These are phyloP conservation scores for Platycheirus albimanus DNA, from an alignment of 2,888 invertebrate species.

Conservation along the genomic window DNA sequence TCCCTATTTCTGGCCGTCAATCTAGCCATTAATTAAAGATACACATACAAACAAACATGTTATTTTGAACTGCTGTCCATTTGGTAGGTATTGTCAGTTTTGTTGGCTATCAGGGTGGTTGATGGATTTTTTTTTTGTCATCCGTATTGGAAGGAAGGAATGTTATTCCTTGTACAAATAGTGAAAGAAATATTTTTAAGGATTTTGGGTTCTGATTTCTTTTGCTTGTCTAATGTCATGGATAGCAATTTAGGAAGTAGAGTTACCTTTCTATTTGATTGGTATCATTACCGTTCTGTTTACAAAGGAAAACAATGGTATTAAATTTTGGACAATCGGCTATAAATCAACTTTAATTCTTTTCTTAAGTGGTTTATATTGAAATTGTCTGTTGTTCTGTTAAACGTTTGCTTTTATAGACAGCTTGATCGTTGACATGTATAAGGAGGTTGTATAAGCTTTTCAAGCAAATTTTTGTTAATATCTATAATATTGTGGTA, in stretches of 20 bases:
- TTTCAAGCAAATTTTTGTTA: no score
- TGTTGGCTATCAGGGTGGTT: slow-evolving; percentile 7
- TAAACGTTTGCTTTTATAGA: no score
- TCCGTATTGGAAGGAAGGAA: slow-evolving; percentile 7
- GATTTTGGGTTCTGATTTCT: slow-evolving; percentile 17
- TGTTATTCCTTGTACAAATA: background rate
- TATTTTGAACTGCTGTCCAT: slow-evolving; percentile 40
- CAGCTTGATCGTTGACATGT: no score
- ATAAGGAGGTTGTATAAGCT: no score
- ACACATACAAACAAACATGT: slow-evolving; percentile 23
- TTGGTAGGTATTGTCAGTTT: slow-evolving; percentile 14
- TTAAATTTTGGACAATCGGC: slow-evolving; percentile 33
- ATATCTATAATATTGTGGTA: no score
- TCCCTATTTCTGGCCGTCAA: background rate
- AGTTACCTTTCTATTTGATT: slow-evolving; percentile 35
- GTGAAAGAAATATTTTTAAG: slow-evolving; percentile 8
- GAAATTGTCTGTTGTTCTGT: background rate
- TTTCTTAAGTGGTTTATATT: slow-evolving; percentile 44
- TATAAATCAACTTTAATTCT: slow-evolving; percentile 12
- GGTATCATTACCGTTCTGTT: slow-evolving; percentile 29
- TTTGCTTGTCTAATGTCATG: background rate
- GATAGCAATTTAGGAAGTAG: background rate
- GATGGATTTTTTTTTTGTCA: background rate
- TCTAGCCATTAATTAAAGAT: slow-evolving; percentile 36
- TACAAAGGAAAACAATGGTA: slow-evolving; percentile 24